Conservation (phyloP, 1,140 invertebrate species). For the Amyelois transitella region DNA sequence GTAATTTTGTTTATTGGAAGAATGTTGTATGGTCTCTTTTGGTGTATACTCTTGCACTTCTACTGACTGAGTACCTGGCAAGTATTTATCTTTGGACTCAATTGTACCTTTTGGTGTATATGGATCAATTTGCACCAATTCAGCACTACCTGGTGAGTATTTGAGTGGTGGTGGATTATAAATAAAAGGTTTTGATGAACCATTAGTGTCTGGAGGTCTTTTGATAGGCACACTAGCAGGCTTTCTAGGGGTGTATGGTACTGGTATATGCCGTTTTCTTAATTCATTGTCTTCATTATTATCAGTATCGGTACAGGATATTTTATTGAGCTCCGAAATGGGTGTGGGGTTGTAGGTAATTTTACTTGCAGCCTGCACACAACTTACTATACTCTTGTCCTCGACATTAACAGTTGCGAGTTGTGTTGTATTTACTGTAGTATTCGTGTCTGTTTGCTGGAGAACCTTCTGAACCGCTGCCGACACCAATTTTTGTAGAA, state of each 20-base stretch:
- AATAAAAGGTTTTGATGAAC: slow-evolving; percentile 49
- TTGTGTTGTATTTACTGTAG: slow-evolving; percentile 13
- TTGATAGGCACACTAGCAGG: slow-evolving; percentile 55
- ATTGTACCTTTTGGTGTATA: slow-evolving; percentile 56
- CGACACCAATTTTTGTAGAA: slow-evolving; percentile 67
- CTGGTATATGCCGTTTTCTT: slow-evolving; percentile 64
- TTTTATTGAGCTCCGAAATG: slow-evolving; percentile 70
- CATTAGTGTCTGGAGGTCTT: slow-evolving; percentile 47
- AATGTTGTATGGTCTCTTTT: slow-evolving; percentile 31
- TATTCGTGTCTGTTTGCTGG: slow-evolving; percentile 42
- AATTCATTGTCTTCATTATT: slow-evolving; percentile 51
- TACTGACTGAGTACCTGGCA: slow-evolving; percentile 49
- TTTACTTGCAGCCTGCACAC: slow-evolving; percentile 28
- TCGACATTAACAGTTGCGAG: background rate
- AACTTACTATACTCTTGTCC: background rate
- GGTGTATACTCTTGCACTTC: slow-evolving; percentile 56
- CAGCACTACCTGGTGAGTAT: slow-evolving; percentile 60
- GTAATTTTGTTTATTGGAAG: slow-evolving; percentile 47
- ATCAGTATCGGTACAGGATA: slow-evolving; percentile 41
- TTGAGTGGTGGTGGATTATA: slow-evolving; percentile 51
- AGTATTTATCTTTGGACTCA: slow-evolving; percentile 54
- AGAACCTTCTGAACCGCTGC: slow-evolving; percentile 69
- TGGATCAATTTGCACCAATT: slow-evolving; percentile 43
- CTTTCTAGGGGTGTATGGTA: slow-evolving; percentile 69
- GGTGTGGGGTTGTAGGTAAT: slow-evolving; percentile 71